A percentile compares a stretch with the other conserved stretches of the same genome.
Conservation (phyloP, 1,140 invertebrate genomes). For the Eubasilissa regina region DNA sequence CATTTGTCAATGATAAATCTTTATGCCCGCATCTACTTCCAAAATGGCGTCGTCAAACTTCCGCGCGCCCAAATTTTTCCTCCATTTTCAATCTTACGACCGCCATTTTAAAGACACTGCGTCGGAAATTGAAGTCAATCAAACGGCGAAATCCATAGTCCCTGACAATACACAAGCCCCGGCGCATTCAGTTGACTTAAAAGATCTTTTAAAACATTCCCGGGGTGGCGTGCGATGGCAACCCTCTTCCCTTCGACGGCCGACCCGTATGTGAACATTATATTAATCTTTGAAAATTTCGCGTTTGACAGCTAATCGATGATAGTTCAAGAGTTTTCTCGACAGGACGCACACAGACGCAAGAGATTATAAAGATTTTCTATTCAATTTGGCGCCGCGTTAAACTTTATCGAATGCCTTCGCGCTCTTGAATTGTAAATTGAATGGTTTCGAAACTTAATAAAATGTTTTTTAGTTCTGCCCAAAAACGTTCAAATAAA, state of each 20-base stretch:
- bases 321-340: constrained; percentile 38
- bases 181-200: constrained; percentile 34
- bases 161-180: constrained; percentile 19
- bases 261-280: constrained; percentile 26
- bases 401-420: too few relatives aligned
- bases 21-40: not conserved
- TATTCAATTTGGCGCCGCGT: not conserved
- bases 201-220: constrained; percentile 48
- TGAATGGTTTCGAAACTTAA: too few relatives aligned
- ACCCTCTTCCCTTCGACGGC: not conserved
- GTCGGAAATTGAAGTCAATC: constrained; percentile 44
- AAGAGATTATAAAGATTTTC: not conserved
- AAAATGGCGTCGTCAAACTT: constrained; percentile 29
- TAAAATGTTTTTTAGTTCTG: too few relatives aligned
- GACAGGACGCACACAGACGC: not conserved
- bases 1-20: too few relatives aligned
- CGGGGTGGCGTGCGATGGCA: not conserved
- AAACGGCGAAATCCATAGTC: constrained; percentile 31
- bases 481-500: too few relatives aligned
- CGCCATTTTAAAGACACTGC: constrained; percentile 39
- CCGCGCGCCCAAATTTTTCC: constrained; percentile 26
- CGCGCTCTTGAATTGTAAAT: too few relatives aligned
- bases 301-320: constrained; percentile 50
- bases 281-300: constrained; percentile 53
- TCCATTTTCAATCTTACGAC: constrained; percentile 5